Percentiles rank a stretch among this genome's conserved stretches.
These are phyloP conservation scores for Drosophila anceps DNA, from an alignment of 2,888 invertebrate genomes.

Conservation along the genomic window DNA sequence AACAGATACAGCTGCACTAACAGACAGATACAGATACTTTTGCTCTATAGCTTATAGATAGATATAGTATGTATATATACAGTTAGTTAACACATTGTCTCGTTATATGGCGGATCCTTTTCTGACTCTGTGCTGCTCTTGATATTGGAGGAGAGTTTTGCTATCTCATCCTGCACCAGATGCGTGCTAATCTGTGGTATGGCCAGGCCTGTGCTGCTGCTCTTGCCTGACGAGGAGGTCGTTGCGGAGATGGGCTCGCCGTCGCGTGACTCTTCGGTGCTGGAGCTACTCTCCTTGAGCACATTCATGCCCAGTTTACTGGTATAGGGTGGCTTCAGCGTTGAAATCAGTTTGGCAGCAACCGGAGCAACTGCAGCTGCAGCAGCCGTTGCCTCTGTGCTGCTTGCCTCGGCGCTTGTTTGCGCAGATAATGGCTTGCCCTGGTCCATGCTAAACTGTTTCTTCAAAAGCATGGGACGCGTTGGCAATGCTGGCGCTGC, in stretches of 20 bases:
- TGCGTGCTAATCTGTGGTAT: constrained; percentile 85
- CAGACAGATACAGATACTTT: constrained; percentile 1
- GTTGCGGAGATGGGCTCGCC: constrained; percentile 67
- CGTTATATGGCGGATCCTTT: constrained; percentile 85
- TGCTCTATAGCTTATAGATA: background rate
- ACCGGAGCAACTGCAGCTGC: constrained; percentile 55
- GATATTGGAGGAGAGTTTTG: constrained; percentile 85
- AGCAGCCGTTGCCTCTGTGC: constrained; percentile 34
- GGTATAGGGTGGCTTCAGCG: constrained; percentile 82
- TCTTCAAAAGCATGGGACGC: constrained; percentile 84
- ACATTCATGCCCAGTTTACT: constrained; percentile 84
- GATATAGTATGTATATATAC: background rate
- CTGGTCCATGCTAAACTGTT: constrained; percentile 86
- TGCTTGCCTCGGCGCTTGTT: constrained; percentile 41
- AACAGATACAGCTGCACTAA: constrained; percentile 10
- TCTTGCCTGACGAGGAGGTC: constrained; percentile 51
- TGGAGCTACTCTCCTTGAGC: constrained; percentile 85
- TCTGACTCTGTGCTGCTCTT: constrained; percentile 86
- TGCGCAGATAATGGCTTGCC: constrained; percentile 78
- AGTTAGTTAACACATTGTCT: constrained; percentile 85
- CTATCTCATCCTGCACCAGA: constrained; percentile 85
- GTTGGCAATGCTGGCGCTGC: constrained; percentile 76
- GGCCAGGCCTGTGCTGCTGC: constrained; percentile 54
- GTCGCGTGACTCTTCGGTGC: constrained; percentile 85
- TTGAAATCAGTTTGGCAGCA: constrained; percentile 81